A percentile compares a stretch with the other conserved stretches of the same genome.
These are phyloP conservation scores for Cataglyphis rosenhaueri DNA, from an alignment of 2,888 invertebrate genomes.

Conservation along the genomic window DNA sequence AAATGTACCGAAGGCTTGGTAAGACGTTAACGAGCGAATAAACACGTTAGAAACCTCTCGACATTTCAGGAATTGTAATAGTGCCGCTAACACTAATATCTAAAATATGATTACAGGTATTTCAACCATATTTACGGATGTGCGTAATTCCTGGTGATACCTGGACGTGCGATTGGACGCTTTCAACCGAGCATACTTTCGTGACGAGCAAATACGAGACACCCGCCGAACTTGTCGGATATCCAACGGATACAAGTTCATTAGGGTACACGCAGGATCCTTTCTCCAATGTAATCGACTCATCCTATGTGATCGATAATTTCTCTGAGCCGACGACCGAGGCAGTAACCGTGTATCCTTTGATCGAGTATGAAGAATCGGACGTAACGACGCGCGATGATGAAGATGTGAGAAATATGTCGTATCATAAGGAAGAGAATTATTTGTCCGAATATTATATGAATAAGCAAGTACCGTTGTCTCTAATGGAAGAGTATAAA, in stretches of 20 bases:
- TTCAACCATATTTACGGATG: slow-evolving; percentile 79
- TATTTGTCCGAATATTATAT: slow-evolving; percentile 39
- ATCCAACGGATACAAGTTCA: slow-evolving; percentile 71
- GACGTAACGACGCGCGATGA: background rate
- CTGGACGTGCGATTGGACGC: slow-evolving; percentile 75
- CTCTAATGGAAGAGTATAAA: slow-evolving; percentile 11
- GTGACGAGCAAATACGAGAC: slow-evolving; percentile 56
- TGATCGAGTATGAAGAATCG: slow-evolving; percentile 67
- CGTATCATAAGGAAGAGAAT: slow-evolving; percentile 32
- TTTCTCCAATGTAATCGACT: slow-evolving; percentile 59
- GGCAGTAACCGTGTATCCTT: slow-evolving; percentile 71
- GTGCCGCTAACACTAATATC: background rate
- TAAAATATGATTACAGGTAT: slow-evolving; percentile 72
- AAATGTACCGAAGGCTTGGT: slow-evolving; percentile 81
- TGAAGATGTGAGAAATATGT: background rate
- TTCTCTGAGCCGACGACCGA: slow-evolving; percentile 57
- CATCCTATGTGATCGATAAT: slow-evolving; percentile 61
- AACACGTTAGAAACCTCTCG: background rate
- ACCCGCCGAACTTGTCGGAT: slow-evolving; percentile 65
- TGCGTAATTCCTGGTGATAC: slow-evolving; percentile 80
- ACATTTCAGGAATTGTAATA: background rate
- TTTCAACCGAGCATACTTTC: slow-evolving; percentile 53
- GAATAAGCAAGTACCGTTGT: background rate
- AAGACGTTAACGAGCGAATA: slow-evolving; percentile 61
- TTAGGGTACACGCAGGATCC: slow-evolving; percentile 63